These are phyloP conservation scores for Actinostola sp. DNA, from an alignment of 92 coral and sea anemone genomes.

Conservation along the genomic window DNA sequence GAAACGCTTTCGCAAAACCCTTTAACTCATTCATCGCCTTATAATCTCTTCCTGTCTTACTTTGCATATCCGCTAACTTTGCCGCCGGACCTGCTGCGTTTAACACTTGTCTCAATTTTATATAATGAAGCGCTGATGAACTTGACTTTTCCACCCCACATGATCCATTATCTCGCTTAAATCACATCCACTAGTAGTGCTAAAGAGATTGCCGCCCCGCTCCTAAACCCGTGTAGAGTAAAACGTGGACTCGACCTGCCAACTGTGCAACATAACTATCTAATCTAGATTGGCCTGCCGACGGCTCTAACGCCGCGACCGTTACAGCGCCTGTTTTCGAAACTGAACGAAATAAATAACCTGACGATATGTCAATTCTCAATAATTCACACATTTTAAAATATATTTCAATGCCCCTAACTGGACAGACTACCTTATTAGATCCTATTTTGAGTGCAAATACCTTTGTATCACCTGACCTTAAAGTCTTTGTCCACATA, in stretches of 20 bases:
- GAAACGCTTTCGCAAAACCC: too few relatives aligned
- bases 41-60: too few relatives aligned
- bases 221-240: slow-evolving; percentile 34
- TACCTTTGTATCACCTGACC: slow-evolving; percentile 31
- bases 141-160: slow-evolving; percentile 28
- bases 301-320: slow-evolving; percentile 16
- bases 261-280: too few relatives aligned
- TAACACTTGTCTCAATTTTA: slow-evolving; percentile 15
- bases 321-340: slow-evolving; percentile 7
- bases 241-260: too few relatives aligned
- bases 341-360: slow-evolving; percentile 39
- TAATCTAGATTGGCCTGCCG: slow-evolving; percentile 51
- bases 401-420: slow-evolving; percentile 18
- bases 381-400: neutral
- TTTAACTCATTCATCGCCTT: too few relatives aligned
- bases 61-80: neutral
- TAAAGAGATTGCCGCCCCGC: slow-evolving; percentile 30
- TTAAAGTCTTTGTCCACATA: slow-evolving; percentile 26
- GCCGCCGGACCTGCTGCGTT: slow-evolving; percentile 17
- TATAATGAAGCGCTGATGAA: slow-evolving; percentile 35
- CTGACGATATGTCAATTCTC: slow-evolving; percentile 13
- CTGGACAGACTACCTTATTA: slow-evolving; percentile 31
- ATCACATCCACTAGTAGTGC: slow-evolving; percentile 4
- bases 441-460: slow-evolving; percentile 35
- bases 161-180: slow-evolving; percentile 19